Percentiles rank a stretch among this genome's conserved stretches.
These are phyloP conservation scores for Numenius phaeopus DNA, from an alignment of 2,797 vertebrate species.

Conservation along the genomic window DNA sequence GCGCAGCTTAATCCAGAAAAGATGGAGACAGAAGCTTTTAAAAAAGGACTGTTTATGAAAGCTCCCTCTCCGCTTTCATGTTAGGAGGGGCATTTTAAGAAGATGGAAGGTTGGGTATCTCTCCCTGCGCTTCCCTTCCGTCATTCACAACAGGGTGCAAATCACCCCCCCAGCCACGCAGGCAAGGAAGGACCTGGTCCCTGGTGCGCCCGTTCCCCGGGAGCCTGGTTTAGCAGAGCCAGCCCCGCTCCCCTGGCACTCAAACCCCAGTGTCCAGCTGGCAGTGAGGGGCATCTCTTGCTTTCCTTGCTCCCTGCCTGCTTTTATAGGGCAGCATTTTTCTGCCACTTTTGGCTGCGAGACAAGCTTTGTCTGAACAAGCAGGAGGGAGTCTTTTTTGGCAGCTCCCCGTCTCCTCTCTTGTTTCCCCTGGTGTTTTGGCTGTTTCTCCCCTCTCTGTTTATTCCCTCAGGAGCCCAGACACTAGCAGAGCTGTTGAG, in stretches of 20 bases:
- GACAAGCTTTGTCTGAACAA: slow-evolving; percentile 66
- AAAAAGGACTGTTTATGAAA: not conserved
- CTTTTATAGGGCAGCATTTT: slow-evolving; percentile 31
- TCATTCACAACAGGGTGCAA: not conserved
- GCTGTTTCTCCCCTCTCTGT: slow-evolving; percentile 61
- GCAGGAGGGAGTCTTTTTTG: slow-evolving; percentile 33
- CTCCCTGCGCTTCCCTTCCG: not conserved
- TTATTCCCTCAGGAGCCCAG: slow-evolving; percentile 62
- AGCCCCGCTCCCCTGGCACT: not conserved
- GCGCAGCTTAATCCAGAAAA: not conserved
- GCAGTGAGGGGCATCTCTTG: not conserved
- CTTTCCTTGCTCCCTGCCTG: not conserved
- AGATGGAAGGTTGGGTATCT: not conserved
- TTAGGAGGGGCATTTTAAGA: not conserved
- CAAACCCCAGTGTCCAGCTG: not conserved
- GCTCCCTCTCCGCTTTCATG: not conserved
- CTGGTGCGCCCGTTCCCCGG: accelerated
- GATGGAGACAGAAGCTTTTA: not conserved
- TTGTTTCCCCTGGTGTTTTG: slow-evolving; percentile 49
- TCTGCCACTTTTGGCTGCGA: not conserved
- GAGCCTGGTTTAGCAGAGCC: not conserved
- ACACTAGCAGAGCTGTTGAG: slow-evolving; percentile 34
- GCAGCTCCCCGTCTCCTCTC: not conserved
- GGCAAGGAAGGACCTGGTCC: not conserved
- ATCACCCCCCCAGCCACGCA: accelerated